phyloP scores from a whole-genome alignment of 2,888 invertebrate genomes.

The Sipha maydis region DNA sequence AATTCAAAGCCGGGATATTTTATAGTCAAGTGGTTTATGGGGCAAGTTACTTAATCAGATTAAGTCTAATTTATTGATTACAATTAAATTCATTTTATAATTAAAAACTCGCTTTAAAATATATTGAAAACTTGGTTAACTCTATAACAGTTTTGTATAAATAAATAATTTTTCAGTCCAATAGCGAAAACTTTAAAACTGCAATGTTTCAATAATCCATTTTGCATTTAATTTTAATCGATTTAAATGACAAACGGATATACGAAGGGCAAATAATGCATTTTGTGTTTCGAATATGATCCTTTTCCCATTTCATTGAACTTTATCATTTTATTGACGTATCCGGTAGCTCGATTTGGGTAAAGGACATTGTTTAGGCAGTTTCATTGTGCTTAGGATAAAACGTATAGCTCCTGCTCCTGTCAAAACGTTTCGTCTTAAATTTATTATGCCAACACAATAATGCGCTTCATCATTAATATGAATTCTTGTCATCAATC shows the following conservation, averaged over 20 bases:
- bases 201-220: background rate
- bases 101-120: background rate
- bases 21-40: background rate
- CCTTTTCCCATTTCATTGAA: background rate
- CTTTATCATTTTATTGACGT: background rate
- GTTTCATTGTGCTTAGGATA: background rate
- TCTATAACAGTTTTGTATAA: background rate
- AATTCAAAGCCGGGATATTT: background rate
- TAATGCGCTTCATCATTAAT: constrained; percentile 1
- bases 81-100: background rate
- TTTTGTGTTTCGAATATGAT: background rate
- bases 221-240: background rate
- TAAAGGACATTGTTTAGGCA: background rate
- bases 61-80: background rate
- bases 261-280: background rate
- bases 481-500: constrained; percentile 16
- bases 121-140: background rate
- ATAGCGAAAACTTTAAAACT: background rate
- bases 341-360: background rate
- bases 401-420: background rate
- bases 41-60: background rate
- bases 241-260: background rate
- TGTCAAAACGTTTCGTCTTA: constrained; percentile 1
- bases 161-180: background rate
- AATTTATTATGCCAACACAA: background rate